Conservation (phyloP, 2,113 vertebrate genomes). For the Dissostichus mawsoni region DNA sequence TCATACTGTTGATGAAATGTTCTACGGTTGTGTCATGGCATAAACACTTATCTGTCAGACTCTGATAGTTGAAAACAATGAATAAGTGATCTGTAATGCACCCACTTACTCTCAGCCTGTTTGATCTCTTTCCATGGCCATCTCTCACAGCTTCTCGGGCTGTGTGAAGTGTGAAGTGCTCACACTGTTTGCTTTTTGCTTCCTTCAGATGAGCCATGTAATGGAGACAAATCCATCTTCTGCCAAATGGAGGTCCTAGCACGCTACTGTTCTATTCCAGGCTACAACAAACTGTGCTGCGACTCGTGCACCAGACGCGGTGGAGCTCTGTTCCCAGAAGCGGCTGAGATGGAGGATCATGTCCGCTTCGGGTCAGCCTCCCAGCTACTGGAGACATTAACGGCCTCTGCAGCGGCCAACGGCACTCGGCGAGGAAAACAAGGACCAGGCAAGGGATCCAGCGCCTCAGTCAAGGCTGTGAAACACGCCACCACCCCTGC, state of each 20-base stretch:
- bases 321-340: slow-evolving; percentile 80
- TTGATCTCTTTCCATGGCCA: neutral
- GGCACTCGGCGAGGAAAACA: slow-evolving; percentile 57
- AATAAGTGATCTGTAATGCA: neutral
- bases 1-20: neutral
- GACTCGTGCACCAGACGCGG: slow-evolving; percentile 90
- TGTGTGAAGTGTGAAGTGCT: neutral
- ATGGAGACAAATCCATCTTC: slow-evolving; percentile 97
- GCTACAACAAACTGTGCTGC: slow-evolving; percentile 94
- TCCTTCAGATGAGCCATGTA: slow-evolving; percentile 92
- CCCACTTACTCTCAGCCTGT: neutral
- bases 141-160: neutral
- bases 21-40: neutral
- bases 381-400: slow-evolving; percentile 65
- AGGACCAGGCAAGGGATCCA: slow-evolving; percentile 27
- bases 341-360: slow-evolving; percentile 79
- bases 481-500: slow-evolving; percentile 55
- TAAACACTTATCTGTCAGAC: neutral
- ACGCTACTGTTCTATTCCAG: slow-evolving; percentile 96
- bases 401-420: slow-evolving; percentile 56
- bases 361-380: slow-evolving; percentile 79
- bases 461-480: neutral
- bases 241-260: slow-evolving; percentile 98
- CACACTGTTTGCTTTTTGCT: slow-evolving; percentile 33
- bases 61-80: neutral